A percentile compares a stretch with the other conserved stretches of the same genome.
These are phyloP conservation scores for Napeogenes inachia DNA, from an alignment of 2,888 invertebrate species.

Conservation along the genomic window DNA sequence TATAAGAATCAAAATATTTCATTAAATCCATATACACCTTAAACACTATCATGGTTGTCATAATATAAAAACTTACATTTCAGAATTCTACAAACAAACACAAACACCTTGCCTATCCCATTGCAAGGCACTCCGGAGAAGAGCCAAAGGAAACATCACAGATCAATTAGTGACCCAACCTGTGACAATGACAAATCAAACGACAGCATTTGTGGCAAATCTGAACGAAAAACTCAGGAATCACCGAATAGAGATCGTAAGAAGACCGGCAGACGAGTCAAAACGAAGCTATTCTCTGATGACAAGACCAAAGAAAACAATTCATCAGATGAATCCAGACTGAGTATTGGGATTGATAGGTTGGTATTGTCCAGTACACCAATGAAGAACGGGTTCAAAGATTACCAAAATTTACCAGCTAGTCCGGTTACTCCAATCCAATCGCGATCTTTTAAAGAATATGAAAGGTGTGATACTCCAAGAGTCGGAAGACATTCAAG, in stretches of 20 bases:
- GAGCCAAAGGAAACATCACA: conserved; percentile 50
- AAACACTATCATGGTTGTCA: conserved; percentile 10
- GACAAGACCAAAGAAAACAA: conserved; percentile 45
- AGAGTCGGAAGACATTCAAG: conserved; percentile 50
- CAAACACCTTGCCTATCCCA: conserved; percentile 53
- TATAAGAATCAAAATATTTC: too few relatives aligned
- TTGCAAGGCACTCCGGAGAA: conserved; percentile 64
- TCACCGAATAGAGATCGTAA: conserved; percentile 61
- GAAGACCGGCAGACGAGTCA: conserved; percentile 54
- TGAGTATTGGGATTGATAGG: conserved; percentile 51
- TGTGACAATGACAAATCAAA: conserved; percentile 52
- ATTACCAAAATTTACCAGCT: conserved; percentile 44
- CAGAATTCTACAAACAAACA: conserved; percentile 63
- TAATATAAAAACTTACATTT: conserved; percentile 9
- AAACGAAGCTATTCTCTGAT: conserved; percentile 64
- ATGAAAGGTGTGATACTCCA: conserved; percentile 64
- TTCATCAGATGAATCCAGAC: conserved; percentile 60
- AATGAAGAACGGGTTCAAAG: conserved; percentile 55
- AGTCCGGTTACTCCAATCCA: conserved; percentile 57
- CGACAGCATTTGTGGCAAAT: conserved; percentile 49
- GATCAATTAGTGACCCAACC: conserved; percentile 65
- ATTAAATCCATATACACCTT: too few relatives aligned
- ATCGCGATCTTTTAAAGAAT: conserved; percentile 44
- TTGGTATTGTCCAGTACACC: conserved; percentile 61
- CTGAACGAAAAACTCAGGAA: conserved; percentile 52